These are phyloP conservation scores for Mesocentrotus franciscanus DNA, from an alignment of 53 echinoderm and acorn worm genomes.

Conservation along the genomic window DNA sequence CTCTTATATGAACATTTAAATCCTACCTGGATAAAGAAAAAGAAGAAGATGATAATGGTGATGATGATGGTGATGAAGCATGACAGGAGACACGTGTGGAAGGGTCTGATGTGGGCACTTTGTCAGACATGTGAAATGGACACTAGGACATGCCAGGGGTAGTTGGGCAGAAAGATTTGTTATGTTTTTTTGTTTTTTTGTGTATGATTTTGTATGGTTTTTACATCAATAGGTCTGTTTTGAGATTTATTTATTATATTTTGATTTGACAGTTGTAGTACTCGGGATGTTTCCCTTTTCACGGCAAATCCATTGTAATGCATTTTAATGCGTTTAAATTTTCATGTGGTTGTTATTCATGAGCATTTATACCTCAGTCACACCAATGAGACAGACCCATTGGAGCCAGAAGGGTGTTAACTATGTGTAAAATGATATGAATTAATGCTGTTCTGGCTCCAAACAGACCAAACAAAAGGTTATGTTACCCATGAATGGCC, in stretches of 20 bases:
- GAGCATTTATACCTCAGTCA: too few relatives aligned
- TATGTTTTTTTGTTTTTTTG: neutral
- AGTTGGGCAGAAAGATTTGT: conserved; percentile 1
- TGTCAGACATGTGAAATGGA: neutral
- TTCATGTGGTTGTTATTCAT: neutral
- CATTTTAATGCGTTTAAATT: neutral
- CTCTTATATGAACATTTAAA: neutral
- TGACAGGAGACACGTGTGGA: neutral
- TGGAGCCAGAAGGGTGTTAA: too few relatives aligned
- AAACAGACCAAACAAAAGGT: too few relatives aligned
- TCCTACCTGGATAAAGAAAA: neutral
- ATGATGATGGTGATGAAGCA: neutral
- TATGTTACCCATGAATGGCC: too few relatives aligned
- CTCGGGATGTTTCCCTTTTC: neutral
- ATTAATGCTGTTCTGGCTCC: too few relatives aligned
- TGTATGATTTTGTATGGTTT: conserved; percentile 14
- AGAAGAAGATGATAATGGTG: neutral
- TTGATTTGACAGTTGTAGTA: neutral
- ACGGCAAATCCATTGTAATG: neutral
- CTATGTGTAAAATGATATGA: too few relatives aligned
- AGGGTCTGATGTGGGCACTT: neutral
- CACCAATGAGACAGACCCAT: too few relatives aligned
- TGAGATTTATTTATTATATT: conserved; percentile 37
- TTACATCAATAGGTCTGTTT: neutral
- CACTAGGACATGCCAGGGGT: neutral